Base-by-base conservation (phyloP, 2,888 invertebrate genomes). In the Formica aserva region DNA sequence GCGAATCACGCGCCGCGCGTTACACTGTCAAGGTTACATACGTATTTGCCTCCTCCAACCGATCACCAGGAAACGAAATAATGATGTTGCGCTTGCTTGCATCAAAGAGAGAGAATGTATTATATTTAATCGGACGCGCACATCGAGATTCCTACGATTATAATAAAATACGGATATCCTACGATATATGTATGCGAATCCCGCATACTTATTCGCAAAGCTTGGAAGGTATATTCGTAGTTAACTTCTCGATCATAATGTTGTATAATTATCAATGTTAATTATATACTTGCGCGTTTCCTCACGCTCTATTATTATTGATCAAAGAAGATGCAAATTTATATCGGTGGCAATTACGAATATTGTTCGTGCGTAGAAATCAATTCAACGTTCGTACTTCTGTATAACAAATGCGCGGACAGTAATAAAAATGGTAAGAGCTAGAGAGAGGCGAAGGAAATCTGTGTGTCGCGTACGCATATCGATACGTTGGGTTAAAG, bases 1-100 rank as follows among this genome's bases (percentile, higher is more conserved):
- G 71, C 60, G 35, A 26, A 62, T 71, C 71, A 60, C 15, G 77
- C 38, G 32, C 22, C 71, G n/a, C 60, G 60, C 18, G 22, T 22
- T 80, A 48, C 78, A 80, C 35, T 80, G 72, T 48, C 78, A 80
- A 80, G 78, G 78, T 18, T 52, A 80, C 48, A 22, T 15, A 35
- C 18, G 15, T 62, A 5, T 62, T 45, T 45, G 13, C 29, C 26
- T 35, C 26, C 45, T 62, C 35, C 18, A 22, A 60, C 26, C 60
- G 45, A 22, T 71, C 71, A 78, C 35, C 32, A 35, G 60, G 78
- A 71, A 80, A 80, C 48, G 26, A 80, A 72, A 72, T 60, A 60
- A 71, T 52, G n/a, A 52, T n/a, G 22, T 32, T 32, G 32, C 55
- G 65, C 48, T 32, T 5, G 22, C 52, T 13, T 62, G 71, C 26